Evolutionary conservation across 2,888 invertebrate species (phyloP), one percentile per base, ranked within the genome.

Genomic region (Tinea pellionella): DNA sequence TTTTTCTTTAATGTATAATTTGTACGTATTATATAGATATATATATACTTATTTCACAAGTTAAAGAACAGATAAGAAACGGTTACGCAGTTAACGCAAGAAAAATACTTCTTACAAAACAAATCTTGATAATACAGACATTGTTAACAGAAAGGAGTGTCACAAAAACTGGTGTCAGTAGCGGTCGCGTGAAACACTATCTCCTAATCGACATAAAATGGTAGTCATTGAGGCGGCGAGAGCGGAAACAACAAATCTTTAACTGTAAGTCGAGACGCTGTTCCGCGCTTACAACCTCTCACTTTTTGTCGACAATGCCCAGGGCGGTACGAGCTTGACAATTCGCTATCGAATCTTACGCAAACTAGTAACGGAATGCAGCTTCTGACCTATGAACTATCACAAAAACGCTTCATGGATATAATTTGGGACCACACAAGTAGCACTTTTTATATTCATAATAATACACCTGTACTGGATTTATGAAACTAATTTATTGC

Each of bases 141-240:
- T 82, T 82, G 83, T 83, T 69, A 69, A 72, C 74, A 76, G 77
- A 78, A 74, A 78, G 76, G 73, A 77, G 80, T 79, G 80, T 80
- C 79, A 84, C 77, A 86, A 86, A 86, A 87, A 85, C 70, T 79
- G 75, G 80, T 75, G 75, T 82, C 83, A 75, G 86, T 85, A 85
- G 86, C 85, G 75, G 11, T 76, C 80, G 79, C 78, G 77, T 84
- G 86, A 80, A 87, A 87, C 80, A 82, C 81, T 84, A 87, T 86
- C 84, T 85, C 68, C 75, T 77, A 80, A 85, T 86, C 85, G 83
- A 83, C 80, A 84, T 75, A 85, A 84, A 86, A 82, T 85, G 83
- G 85, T 83, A 84, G 83, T 77, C 84, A 85, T 84, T 85, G 80
- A 83, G 75, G 78, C 80, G 78, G 75, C 79, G 76, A 77, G 79